Base-by-base conservation (phyloP, 1,140 invertebrate species). In the Euura saliciscinereae region DNA sequence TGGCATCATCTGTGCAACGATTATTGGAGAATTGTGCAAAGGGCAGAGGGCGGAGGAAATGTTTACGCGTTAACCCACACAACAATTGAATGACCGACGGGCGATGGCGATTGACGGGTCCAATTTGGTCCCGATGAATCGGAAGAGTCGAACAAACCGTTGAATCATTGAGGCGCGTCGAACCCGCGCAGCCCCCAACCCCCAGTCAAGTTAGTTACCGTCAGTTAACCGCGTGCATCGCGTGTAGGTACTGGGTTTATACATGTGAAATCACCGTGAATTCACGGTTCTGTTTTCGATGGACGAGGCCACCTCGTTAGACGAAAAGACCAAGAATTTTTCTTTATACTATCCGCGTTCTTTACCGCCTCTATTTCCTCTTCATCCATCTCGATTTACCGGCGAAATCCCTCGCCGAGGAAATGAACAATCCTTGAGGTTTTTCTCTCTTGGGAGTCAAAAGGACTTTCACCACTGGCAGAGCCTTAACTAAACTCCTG, bases 41-140 rank as follows among this genome's bases (percentile, higher is more conserved):
- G 3, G 5, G 51, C 8, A 11, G 51, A 59, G 8, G 13, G 51
- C 10, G 6, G 51, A 59, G 13, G 13, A 59, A 59, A 59, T 59
- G 51, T 59, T 59, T 59, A 59, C 51, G 51, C 10, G 51, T 28
- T 28, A 28, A 28, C 8, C 8, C 51, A 59, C 51, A n/a, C 4
- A 59, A 59, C 51, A 59, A 59, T 5, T 59, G 51, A n/a, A 59
- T 59, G 51, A 59, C 8, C 51, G 5, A 59, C 51, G 51, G 51
- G 8, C 51, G 51, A 59, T 59, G 51, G 51, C 51, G 13, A 59
- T 59, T 59, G 51, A 59, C 51, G 51, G 51, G 51, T 59, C 13
- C 51, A 59, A 59, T 59, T 59, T 59, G 51, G 51, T n/a, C 51
- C 51, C 51, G 51, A 59, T 59, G 51, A 59, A 59, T 59, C 51